Evolutionary conservation across 2,888 invertebrate species (phyloP), one percentile per base, ranked within the genome.

Genomic region (Stenodema calcarata): DNA sequence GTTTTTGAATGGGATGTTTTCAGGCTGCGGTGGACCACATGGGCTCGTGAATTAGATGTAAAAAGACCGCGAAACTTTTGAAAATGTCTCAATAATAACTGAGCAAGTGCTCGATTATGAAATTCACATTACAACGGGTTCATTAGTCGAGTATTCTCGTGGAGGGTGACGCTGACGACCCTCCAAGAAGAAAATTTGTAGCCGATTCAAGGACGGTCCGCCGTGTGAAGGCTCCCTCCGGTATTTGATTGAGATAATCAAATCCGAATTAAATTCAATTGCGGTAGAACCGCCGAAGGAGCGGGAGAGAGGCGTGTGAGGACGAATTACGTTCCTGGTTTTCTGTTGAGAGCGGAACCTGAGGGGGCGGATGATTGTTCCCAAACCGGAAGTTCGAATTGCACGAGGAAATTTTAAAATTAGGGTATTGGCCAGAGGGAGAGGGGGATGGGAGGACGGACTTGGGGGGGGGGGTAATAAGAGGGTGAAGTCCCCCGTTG

Each of bases 361-460:
- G 4, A 23, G 27, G 54, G 27, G 80, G 81, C 69, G 35, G 86
- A 78, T 80, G 86, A 87, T 86, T 82, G 87, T 79, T 44, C 82
- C 80, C 69, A 69, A 54, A 75, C 80, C 86, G 87, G 86, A 86
- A 86, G 86, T 86, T 78, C 35, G 75, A 87, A 75, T 84, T 75
- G 80, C 35, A 41, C 44, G 85, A 87, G 86, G 83, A 62, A 86
- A 86, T 86, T 87, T 86, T 86, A 86, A 87, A 87, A 87, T 86
- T 81, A 82, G 86, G 14, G n/a, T 35, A 35, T 11, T 12, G 41
- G 35, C 28, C 14, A 6, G 73, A 9, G 9, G 42, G 11, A 44
- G 78, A 23, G 47, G 44, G n/a, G 44, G 35, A 35, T 35, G 35
- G 78, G 2, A 44, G 44, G 30, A n/a, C n/a, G 76, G 76, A 41